Conservation (phyloP, 2,888 invertebrate species). For the Himalopsyche tibetana region DNA sequence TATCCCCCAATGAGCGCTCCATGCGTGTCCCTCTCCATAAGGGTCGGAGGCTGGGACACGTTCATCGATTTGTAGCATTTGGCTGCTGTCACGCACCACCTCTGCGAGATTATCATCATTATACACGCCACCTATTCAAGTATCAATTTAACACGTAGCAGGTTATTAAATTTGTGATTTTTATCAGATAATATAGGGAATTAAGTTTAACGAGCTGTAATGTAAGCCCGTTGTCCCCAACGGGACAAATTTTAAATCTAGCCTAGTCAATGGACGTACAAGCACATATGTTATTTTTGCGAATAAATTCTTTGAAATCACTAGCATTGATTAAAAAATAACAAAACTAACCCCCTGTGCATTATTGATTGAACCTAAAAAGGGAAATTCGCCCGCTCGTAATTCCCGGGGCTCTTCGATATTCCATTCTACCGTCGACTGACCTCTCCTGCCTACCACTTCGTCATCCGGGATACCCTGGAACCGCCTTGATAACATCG, state of each 20-base stretch:
- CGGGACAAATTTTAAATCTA: too few species aligned
- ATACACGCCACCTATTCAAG: slow-evolving; percentile 17
- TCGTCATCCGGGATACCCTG: background rate
- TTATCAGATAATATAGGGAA: too few species aligned
- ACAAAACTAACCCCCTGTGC: background rate
- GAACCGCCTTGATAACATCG: background rate
- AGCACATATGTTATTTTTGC: too few species aligned
- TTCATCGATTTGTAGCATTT: background rate
- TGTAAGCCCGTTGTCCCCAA: too few species aligned
- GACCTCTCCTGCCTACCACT: background rate
- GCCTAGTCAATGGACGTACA: too few species aligned
- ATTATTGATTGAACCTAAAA: background rate
- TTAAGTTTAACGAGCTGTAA: too few species aligned
- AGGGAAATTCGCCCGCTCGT: background rate
- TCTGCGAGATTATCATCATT: slow-evolving; percentile 1
- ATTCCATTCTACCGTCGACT: background rate
- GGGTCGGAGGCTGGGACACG: background rate
- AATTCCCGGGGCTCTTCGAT: background rate
- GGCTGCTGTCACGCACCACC: background rate
- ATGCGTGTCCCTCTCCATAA: background rate
- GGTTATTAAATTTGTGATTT: too few species aligned
- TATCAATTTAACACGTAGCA: background rate
- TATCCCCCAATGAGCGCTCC: background rate
- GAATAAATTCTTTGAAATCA: too few species aligned
- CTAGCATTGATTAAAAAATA: background rate